Evolutionary conservation across 2,113 vertebrate species (phyloP).

Genomic region (Zeus faber): DNA sequence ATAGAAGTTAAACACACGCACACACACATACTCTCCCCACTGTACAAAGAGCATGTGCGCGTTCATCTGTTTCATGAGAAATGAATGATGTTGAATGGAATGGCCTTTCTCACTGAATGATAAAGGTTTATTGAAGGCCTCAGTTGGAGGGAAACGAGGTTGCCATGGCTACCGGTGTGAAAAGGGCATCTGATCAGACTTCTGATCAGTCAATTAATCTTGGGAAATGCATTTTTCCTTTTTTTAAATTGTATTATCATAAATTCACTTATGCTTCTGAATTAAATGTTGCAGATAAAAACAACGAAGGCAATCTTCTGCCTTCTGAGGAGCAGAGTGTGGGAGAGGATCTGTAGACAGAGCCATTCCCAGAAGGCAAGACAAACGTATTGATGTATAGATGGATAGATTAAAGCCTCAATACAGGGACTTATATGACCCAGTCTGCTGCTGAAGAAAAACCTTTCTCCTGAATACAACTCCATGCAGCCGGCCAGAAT

Average conservation of each 20-base stretch:
- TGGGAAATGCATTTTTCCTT: constrained; percentile 44
- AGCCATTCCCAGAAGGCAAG: too few species aligned
- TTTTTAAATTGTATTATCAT: constrained; percentile 35
- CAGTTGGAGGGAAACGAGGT: constrained; percentile 42
- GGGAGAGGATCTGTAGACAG: constrained; percentile 15
- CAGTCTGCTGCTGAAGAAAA: too few species aligned
- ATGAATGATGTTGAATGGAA: constrained; percentile 64
- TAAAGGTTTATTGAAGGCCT: constrained; percentile 63
- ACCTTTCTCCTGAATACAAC: too few species aligned
- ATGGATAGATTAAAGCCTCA: constrained; percentile 41
- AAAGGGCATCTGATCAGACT: constrained; percentile 71
- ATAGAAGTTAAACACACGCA: constrained; percentile 14
- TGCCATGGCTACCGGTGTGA: constrained; percentile 64
- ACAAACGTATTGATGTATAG: not conserved
- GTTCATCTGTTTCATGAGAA: constrained; percentile 58
- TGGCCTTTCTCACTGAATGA: constrained; percentile 63
- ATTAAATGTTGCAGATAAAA: constrained; percentile 35
- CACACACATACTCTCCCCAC: constrained; percentile 4
- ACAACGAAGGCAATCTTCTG: not conserved
- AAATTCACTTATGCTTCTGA: constrained; percentile 44
- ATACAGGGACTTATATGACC: too few species aligned
- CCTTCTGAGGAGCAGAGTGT: not conserved
- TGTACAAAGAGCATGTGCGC: constrained; percentile 26
- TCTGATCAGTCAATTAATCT: constrained; percentile 71
- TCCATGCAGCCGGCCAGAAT: too few species aligned